Evolutionary conservation across 2,888 invertebrate species (phyloP).

Genomic region (Apodemia hepburni): DNA sequence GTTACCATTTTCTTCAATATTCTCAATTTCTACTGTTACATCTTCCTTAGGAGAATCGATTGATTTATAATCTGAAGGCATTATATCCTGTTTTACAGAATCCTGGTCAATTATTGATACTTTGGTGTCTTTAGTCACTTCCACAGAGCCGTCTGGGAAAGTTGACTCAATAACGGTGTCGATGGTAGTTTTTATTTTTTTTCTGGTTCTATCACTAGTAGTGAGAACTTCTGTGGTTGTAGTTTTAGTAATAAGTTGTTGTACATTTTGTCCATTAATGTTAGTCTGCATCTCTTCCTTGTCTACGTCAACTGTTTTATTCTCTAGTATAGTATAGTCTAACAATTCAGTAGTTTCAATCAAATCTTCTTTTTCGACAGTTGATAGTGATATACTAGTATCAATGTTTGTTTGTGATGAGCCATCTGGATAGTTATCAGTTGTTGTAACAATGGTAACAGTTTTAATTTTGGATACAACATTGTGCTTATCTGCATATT

Average conservation of each 20-base stretch:
- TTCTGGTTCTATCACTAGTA: slow-evolving; percentile 49
- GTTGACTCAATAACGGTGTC: slow-evolving; percentile 63
- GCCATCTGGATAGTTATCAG: slow-evolving; percentile 69
- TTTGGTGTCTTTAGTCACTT: slow-evolving; percentile 65
- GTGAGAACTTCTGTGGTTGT: slow-evolving; percentile 60
- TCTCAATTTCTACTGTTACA: slow-evolving; percentile 43
- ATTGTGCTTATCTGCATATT: slow-evolving; percentile 51
- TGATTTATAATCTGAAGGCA: slow-evolving; percentile 43
- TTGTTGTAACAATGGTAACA: slow-evolving; percentile 55
- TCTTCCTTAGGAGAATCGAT: slow-evolving; percentile 47
- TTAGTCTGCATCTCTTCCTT: slow-evolving; percentile 50
- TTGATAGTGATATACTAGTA: slow-evolving; percentile 55
- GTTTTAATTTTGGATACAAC: slow-evolving; percentile 60
- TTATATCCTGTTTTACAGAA: slow-evolving; percentile 38
- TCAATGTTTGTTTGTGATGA: slow-evolving; percentile 64
- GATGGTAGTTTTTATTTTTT: slow-evolving; percentile 60
- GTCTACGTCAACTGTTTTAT: slow-evolving; percentile 50
- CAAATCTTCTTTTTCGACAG: slow-evolving; percentile 46
- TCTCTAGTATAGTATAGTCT: slow-evolving; percentile 51
- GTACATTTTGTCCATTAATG: slow-evolving; percentile 52
- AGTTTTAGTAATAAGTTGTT: slow-evolving; percentile 58
- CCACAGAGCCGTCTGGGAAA: slow-evolving; percentile 56
- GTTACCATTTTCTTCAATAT: slow-evolving; percentile 47
- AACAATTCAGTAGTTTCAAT: slow-evolving; percentile 47
- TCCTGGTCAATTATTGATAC: slow-evolving; percentile 58